Evolutionary conservation across 1,140 invertebrate genomes (phyloP), one percentile per base, ranked within the genome.

Genomic region (Pseudomyrmex concolor): DNA sequence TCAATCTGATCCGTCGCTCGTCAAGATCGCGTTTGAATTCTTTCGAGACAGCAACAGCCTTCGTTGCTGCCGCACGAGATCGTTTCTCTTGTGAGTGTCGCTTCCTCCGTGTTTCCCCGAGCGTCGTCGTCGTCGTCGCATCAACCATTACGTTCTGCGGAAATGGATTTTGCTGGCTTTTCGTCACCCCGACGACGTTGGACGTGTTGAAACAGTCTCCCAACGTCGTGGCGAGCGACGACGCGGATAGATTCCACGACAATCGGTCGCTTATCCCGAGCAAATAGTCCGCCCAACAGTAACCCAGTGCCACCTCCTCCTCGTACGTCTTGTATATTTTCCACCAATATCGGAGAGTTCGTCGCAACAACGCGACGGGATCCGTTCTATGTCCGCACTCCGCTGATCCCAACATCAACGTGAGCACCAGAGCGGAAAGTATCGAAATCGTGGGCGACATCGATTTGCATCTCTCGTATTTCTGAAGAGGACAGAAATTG

Each of bases 221-320:
- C 17, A 2, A 13, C 51, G 57, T 48, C 57, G 57, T 5, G 59
- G 15, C 9, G 4, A n/a, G 15, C 51, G 50, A 15, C 50, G 22
- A 3, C 8, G 13, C 45, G 54, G 45, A 34, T 15, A 45, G 13
- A 74, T 74, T 55, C 68, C n/a, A 15, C 59, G 17, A 9, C 71
- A 25, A 54, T 57, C 25, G 34, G 57, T 7, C 34, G 59, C 34
- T 63, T 51, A 2, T 45, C n/a, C 51, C 51, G 22, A 77, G n/a
- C 43, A 90, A 84, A 57, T 91, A 87, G 57, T 84, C 72, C 10
- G 83, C 81, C 86, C 84, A 89, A 19, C 89, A 90, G 54, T 86
- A 90, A 48, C 88, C 84, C 10, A 90, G 80, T 13, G 22, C 10
- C 13, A 90, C 62, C 74, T 90, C 89, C n/a, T 89, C 87, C 4